A percentile compares a stretch with the other conserved stretches of the same genome.
Evolutionary conservation across 2,113 vertebrate genomes (phyloP).

Genomic region (Bostrychus sinensis): DNA sequence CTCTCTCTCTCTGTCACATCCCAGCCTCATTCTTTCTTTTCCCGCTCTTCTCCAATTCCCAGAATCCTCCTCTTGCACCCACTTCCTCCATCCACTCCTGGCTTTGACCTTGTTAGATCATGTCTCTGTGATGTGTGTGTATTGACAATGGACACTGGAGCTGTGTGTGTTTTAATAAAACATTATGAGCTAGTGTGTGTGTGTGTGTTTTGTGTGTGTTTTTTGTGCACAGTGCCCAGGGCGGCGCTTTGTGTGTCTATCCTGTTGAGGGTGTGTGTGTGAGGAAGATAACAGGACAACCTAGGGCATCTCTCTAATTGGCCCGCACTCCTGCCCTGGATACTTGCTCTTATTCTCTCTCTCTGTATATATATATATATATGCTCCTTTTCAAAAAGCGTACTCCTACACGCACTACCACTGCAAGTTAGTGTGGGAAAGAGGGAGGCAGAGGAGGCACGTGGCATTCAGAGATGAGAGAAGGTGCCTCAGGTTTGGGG

Average conservation of each 20-base stretch:
- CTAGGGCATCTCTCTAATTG: constrained; percentile 68
- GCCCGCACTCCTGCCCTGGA: constrained; percentile 55
- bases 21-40: neutral
- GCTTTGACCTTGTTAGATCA: constrained; percentile 60
- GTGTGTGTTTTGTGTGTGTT: constrained; percentile 5
- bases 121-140: constrained; percentile 31
- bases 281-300: constrained; percentile 67
- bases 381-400: constrained; percentile 31
- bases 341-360: constrained; percentile 36
- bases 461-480: constrained; percentile 17
- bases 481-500: constrained; percentile 18
- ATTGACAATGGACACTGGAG: constrained; percentile 22
- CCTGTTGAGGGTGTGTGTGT: constrained; percentile 58
- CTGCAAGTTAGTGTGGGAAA: constrained; percentile 5
- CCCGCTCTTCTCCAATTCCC: neutral
- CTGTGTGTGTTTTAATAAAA: constrained; percentile 47
- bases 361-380: constrained; percentile 27
- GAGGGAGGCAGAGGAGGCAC: neutral
- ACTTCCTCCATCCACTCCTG: constrained; percentile 33
- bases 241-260: constrained; percentile 53
- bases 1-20: constrained; percentile 18
- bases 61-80: neutral
- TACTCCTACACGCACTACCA: constrained; percentile 9
- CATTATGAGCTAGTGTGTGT: constrained; percentile 19
- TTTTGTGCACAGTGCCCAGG: constrained; percentile 14